These are phyloP conservation scores for Casuarius casuarius DNA, from an alignment of 2,113 vertebrate species.

Conservation along the genomic window DNA sequence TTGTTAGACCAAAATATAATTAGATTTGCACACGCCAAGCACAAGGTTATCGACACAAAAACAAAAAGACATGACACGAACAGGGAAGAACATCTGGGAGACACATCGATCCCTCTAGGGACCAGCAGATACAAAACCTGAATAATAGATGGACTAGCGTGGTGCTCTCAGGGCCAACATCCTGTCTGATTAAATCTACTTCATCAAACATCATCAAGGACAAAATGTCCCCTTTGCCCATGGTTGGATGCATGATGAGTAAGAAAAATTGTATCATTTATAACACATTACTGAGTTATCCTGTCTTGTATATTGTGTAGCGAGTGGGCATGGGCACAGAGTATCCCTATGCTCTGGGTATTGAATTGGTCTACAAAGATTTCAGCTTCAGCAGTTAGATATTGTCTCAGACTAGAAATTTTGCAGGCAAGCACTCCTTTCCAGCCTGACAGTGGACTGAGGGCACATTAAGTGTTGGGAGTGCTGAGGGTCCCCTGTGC, in stretches of 20 bases:
- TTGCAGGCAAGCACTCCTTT: not conserved
- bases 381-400: not conserved
- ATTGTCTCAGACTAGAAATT: not conserved
- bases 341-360: not conserved
- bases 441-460: not conserved
- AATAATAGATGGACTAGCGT: conserved; percentile 19
- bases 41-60: not conserved
- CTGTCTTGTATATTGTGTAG: not conserved
- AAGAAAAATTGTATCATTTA: not conserved
- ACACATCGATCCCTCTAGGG: not conserved
- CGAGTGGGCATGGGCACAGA: not conserved
- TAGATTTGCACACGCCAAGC: conserved; percentile 23
- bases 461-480: not conserved
- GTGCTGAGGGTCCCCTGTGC: not conserved
- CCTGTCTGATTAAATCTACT: conserved; percentile 30
- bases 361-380: not conserved
- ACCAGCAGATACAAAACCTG: not conserved
- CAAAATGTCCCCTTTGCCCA: not conserved
- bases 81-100: not conserved
- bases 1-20: conserved; percentile 27
- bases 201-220: conserved; percentile 25
- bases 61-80: not conserved
- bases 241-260: not conserved
- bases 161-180: not conserved
- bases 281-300: not conserved